These are phyloP conservation scores for Akabosia matsudoensis DNA, from an alignment of 1,140 invertebrate species.

Conservation along the genomic window DNA sequence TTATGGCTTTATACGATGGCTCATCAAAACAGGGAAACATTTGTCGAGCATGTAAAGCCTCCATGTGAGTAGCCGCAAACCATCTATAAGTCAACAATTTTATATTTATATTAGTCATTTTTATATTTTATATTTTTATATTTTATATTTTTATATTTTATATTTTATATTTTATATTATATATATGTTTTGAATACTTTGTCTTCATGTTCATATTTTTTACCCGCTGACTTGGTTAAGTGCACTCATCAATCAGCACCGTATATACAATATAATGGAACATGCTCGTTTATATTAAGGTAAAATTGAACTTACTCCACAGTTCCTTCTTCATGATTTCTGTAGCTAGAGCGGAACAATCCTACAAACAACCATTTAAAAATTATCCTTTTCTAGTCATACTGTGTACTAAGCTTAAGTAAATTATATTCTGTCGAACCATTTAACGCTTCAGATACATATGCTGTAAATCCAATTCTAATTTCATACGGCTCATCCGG, in stretches of 20 bases:
- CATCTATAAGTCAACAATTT: neutral
- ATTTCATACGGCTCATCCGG: neutral
- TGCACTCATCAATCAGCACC: no score
- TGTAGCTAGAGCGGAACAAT: slow-evolving; percentile 6
- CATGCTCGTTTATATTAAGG: no score
- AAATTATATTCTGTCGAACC: neutral
- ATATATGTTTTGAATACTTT: no score
- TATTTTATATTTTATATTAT: no score
- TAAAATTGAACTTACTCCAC: neutral
- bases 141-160: no score
- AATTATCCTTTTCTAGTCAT: neutral
- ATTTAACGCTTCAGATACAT: neutral
- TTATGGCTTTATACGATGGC: neutral
- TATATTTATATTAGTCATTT: no score
- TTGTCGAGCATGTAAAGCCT: neutral
- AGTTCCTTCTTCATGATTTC: neutral
- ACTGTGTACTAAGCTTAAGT: neutral
- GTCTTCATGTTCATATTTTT: no score
- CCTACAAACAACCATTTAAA: neutral
- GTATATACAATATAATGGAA: no score
- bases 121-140: no score
- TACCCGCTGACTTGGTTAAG: no score
- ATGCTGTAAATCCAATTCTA: neutral
- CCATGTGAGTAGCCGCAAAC: slow-evolving; percentile 11
- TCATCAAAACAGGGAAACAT: slow-evolving; percentile 24